Conservation (phyloP, 2,888 invertebrate genomes). For the Cheilosia variabilis region DNA sequence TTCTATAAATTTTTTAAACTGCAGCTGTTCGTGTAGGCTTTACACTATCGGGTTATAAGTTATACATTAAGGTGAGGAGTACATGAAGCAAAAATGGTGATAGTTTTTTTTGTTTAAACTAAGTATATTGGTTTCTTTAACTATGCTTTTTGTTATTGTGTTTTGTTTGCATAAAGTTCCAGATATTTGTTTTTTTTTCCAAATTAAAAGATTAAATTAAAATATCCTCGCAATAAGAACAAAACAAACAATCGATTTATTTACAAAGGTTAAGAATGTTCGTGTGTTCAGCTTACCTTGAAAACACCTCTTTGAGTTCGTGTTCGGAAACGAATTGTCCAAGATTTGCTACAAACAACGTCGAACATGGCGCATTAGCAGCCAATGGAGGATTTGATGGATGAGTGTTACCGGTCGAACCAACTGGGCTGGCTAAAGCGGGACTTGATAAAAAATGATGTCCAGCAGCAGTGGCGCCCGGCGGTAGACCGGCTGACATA, state of each 20-base stretch:
- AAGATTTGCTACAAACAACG: slow-evolving; percentile 99
- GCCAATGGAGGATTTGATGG: slow-evolving; percentile 84
- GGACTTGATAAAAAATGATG: slow-evolving; percentile 97
- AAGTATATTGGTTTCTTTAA: slow-evolving; percentile 5
- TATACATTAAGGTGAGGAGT: slow-evolving; percentile 28
- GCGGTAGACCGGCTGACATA: slow-evolving; percentile 84
- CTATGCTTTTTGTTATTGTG: slow-evolving; percentile 33
- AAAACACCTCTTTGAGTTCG: slow-evolving; percentile 98
- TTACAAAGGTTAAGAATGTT: not conserved
- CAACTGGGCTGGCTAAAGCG: slow-evolving; percentile 93
- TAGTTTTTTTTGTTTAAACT: not conserved
- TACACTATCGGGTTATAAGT: slow-evolving; percentile 7
- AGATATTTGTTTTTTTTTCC: slow-evolving; percentile 14
- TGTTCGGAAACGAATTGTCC: slow-evolving; percentile 99
- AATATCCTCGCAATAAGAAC: slow-evolving; percentile 10
- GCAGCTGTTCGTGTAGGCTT: slow-evolving; percentile 58
- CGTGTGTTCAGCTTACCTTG: slow-evolving; percentile 89
- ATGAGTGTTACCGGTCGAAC: slow-evolving; percentile 85
- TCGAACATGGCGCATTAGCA: slow-evolving; percentile 95
- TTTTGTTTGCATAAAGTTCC: slow-evolving; percentile 32
- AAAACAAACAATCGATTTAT: not conserved
- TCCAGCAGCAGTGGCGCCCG: slow-evolving; percentile 82
- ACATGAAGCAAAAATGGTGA: slow-evolving; percentile 38
- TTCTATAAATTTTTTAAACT: slow-evolving; percentile 33
- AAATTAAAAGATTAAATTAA: slow-evolving; percentile 22